A percentile compares a stretch with the other conserved stretches of the same genome.
These are phyloP conservation scores for Cyclina sinensis DNA, from an alignment of 1,140 invertebrate species.

Conservation along the genomic window DNA sequence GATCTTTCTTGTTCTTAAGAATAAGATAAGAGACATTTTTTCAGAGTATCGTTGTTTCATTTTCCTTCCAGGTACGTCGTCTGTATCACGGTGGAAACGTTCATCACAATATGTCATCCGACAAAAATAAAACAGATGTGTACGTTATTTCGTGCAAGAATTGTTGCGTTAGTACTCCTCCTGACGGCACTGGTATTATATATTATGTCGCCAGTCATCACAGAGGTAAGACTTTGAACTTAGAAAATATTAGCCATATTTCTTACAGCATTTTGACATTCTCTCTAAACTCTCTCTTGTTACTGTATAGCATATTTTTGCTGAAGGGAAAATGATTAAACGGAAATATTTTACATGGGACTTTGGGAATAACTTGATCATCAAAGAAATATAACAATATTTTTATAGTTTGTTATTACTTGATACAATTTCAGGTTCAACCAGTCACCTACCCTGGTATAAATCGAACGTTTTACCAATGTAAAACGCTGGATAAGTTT, in stretches of 20 bases:
- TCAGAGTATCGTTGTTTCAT: too few relatives aligned
- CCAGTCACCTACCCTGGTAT: neutral
- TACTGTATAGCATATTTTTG: too few relatives aligned
- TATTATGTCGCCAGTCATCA: constrained; percentile 75
- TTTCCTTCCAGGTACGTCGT: constrained; percentile 89
- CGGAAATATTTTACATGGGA: too few relatives aligned
- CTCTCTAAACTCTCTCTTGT: too few relatives aligned
- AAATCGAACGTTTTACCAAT: neutral
- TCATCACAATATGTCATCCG: constrained; percentile 93
- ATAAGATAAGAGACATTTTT: too few relatives aligned
- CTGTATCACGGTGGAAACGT: constrained; percentile 94
- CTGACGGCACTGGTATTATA: constrained; percentile 88
- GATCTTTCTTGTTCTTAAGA: too few relatives aligned
- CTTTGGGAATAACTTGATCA: too few relatives aligned
- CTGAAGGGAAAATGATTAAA: too few relatives aligned
- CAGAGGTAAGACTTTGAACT: constrained; percentile 50
- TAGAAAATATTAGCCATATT: too few relatives aligned
- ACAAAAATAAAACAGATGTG: constrained; percentile 91
- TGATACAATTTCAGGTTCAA: constrained; percentile 24
- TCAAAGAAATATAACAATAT: too few relatives aligned
- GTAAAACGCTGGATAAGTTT: neutral
- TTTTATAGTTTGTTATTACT: too few relatives aligned
- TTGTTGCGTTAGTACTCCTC: constrained; percentile 88
- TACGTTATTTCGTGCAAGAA: constrained; percentile 90
- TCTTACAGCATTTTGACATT: too few relatives aligned